phyloP scores from a whole-genome alignment of 2,797 vertebrate genomes.

The Pseudochirops cupreus region DNA sequence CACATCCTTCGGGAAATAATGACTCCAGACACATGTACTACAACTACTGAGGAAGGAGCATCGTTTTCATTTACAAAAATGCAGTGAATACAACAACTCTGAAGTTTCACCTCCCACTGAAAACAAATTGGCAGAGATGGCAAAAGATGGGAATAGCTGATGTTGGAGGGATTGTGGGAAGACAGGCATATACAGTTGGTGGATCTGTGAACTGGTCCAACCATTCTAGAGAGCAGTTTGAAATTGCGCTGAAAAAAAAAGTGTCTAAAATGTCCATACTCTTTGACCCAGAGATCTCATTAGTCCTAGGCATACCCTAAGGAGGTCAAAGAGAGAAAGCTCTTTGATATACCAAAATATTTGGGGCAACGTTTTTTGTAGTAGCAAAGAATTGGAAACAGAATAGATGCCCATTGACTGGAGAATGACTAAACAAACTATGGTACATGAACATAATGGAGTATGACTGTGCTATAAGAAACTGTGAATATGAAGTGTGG shows the following conservation, averaged over 20 bases:
- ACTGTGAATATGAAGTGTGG: not conserved
- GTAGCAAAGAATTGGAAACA: conserved; percentile 10
- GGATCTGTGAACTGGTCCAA: not conserved
- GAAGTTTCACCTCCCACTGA: not conserved
- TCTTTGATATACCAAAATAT: not conserved
- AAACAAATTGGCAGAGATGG: not conserved
- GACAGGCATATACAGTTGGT: not conserved
- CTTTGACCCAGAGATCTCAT: not conserved
- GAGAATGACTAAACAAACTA: conserved; percentile 1
- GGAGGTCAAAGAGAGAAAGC: conserved; percentile 30
- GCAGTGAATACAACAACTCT: not conserved
- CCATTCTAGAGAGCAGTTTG: not conserved
- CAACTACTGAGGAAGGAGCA: not conserved
- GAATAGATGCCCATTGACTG: not conserved
- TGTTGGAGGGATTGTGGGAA: not conserved
- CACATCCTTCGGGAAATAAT: not conserved
- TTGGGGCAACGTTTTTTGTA: not conserved
- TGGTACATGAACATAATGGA: not conserved
- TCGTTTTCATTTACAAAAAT: not conserved
- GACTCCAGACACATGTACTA: not conserved
- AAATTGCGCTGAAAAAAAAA: not conserved
- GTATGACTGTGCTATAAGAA: conserved; percentile 26
- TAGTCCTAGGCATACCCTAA: not conserved
- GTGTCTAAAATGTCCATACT: not conserved
- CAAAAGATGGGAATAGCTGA: not conserved